phyloP scores from a whole-genome alignment of 37 sponge, comb jelly and placozoan genomes.

The Halichondria panicea region DNA sequence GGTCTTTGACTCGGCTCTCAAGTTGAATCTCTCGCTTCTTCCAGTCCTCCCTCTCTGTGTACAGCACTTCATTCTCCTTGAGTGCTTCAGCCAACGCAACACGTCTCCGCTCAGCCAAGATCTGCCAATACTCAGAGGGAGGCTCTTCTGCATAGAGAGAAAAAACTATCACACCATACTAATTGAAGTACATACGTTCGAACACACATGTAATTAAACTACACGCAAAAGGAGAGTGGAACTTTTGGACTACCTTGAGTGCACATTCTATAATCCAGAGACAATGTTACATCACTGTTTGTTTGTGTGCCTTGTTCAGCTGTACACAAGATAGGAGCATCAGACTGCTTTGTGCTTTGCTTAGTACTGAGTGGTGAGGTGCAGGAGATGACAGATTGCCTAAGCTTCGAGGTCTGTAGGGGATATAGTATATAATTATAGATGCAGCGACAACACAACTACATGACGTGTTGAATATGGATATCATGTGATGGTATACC shows the following conservation, averaged over 20 bases:
- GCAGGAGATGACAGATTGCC: not conserved
- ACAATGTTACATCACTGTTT: not conserved
- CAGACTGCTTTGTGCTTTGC: slow-evolving; percentile 1
- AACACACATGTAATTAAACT: not conserved
- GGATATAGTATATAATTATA: not conserved
- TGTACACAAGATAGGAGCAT: too few species aligned
- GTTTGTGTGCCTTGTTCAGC: too few species aligned
- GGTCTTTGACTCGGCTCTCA: slow-evolving; percentile 8
- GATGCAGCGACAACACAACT: too few species aligned
- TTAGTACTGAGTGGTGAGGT: not conserved
- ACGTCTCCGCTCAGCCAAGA: slow-evolving; percentile 67
- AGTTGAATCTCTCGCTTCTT: slow-evolving; percentile 17
- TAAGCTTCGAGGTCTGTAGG: not conserved
- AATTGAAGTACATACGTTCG: not conserved
- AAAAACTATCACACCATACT: not conserved
- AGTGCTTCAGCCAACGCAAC: slow-evolving; percentile 62
- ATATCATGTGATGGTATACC: too few species aligned
- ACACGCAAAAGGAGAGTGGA: too few species aligned
- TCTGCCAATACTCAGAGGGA: slow-evolving; percentile 55
- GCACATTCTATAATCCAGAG: slow-evolving; percentile 29
- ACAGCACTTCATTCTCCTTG: slow-evolving; percentile 64
- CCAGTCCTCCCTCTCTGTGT: slow-evolving; percentile 23
- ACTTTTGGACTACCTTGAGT: slow-evolving; percentile 22
- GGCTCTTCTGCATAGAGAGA: not conserved
- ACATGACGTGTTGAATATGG: too few species aligned